Base-by-base conservation (phyloP, 1,140 invertebrate genomes). In the Tribolium madens region DNA sequence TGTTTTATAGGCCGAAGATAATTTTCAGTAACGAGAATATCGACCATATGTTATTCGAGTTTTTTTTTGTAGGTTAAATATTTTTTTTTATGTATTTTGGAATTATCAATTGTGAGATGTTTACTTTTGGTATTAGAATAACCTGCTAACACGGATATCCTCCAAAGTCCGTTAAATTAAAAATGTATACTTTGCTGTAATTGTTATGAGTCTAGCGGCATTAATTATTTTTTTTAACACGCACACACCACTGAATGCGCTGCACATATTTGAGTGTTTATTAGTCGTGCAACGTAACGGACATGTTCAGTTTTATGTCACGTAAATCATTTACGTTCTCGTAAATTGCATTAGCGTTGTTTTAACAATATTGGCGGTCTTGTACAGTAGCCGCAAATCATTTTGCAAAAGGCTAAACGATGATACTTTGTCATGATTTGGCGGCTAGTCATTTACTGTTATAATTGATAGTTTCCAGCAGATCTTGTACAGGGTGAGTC, bases 161-260 rank as follows among this genome's bases (percentile, higher is more conserved):
- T 31, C 57, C n/a, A 42, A 9, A 64, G 9, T 64, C 57, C 57
- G 57, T 64, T 64, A 64, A 64, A 64, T 64, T 64, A 64, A 64
- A 64, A 64, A 64, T 13, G 21, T 64, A 33, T 64, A 64, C 26
- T 64, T 64, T 64, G 57, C 57, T 18, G 57, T 64, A 64, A 64
- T 64, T 33, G 57, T 64, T 64, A 64, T 64, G 57, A 64, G 57
- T 64, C 21, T 64, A 64, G 57, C 57, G 57, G 57, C 57, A 64
- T 64, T 64, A 64, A 64, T 64, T 64, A 64, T 64, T 64, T 64
- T 64, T 64, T 64, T 64, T 33, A 64, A 64, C 57, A 64, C 57
- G 57, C 57, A 64, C 57, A 64, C 57, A 33, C 26, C 57, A 64
- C 57, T 64, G 57, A 64, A 64, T 64, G 26, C 57, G 57, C 57